Base-by-base conservation (phyloP, 2,113 vertebrate species). In the Chaenogobius annularis region DNA sequence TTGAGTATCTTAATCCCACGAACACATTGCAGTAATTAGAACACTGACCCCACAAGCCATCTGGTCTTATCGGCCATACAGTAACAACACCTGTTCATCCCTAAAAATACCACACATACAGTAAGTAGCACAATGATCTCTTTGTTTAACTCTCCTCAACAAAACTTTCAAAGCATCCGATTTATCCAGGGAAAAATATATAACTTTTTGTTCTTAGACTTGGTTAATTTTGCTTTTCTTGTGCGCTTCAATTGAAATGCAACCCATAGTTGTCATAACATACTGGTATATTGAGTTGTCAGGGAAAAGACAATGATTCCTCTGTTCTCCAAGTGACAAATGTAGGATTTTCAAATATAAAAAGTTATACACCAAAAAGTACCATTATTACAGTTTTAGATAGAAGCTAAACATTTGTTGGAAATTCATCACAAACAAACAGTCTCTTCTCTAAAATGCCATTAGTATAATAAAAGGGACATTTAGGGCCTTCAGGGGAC, bases 11-110 rank as follows among this genome's bases (percentile, higher is more conserved):
- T 84, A 84, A 87, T 88, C 80, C 77, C 66, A 78, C 71, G 81
- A 87, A 72, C 79, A 86, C 87, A 89, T 86, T 78, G 70, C 69
- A 75, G 75, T 86, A 88, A 92, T 90, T 90, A 81, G 73, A 82
- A 82, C 70, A 81, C 58, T 89, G 92, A 92, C 87, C 88, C 84
- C 74, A 82, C 78, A 88, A 87, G 89, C 85, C 90, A 86, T 85
- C 81, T 83, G 90, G 75, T 78, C 77, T 85, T 82, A 85, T 90
- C 84, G 73, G 84, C 72, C 80, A 66, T 71, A 70, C 71, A 79
- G 77, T 62, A 89, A 47, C 81, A 84, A 56, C 91, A 91, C 88
- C 92, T 93, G 90, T 90, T 87, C 73, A 59, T 74, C 80, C 73
- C 59, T 66, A 77, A 72, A 76, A 80, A 88, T 89, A 88, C 83